Percentiles rank a stretch among this genome's conserved stretches.
phyloP scores from a whole-genome alignment of 2,797 vertebrate genomes.

The Aeoliscus strigatus region DNA sequence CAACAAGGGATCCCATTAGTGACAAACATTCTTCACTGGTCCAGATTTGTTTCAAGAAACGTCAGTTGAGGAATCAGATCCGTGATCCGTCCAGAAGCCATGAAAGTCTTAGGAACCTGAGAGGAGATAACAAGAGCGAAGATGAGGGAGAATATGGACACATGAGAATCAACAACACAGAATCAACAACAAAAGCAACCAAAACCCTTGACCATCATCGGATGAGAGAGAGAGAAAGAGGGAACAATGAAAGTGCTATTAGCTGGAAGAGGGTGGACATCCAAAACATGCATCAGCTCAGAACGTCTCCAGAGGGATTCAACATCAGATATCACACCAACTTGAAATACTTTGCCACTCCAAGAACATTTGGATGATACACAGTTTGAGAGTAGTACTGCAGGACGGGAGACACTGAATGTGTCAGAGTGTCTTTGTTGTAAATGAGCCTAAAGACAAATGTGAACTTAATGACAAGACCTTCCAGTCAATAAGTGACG shows the following conservation, averaged over 20 bases:
- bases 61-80: slow-evolving; percentile 1
- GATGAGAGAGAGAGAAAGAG: slow-evolving; percentile 3
- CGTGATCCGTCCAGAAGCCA: slow-evolving; percentile 1
- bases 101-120: slow-evolving; percentile 36
- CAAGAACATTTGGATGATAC: too few relatives aligned
- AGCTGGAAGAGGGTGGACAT: neutral
- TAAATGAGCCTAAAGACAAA: too few relatives aligned
- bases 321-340: slow-evolving; percentile 10
- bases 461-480: too few relatives aligned
- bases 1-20: slow-evolving; percentile 2
- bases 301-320: slow-evolving; percentile 4
- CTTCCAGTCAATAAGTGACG: too few relatives aligned
- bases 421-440: too few relatives aligned
- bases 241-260: neutral
- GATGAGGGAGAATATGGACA: neutral
- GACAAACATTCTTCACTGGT: slow-evolving; percentile 30
- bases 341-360: too few relatives aligned
- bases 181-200: slow-evolving; percentile 39
- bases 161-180: slow-evolving; percentile 21
- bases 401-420: too few relatives aligned
- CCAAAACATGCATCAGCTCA: slow-evolving; percentile 2
- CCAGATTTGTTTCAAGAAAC: slow-evolving; percentile 4
- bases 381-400: too few relatives aligned
- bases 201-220: slow-evolving; percentile 16
- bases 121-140: slow-evolving; percentile 20